These are phyloP conservation scores for Arrhopalites spinosus DNA, from an alignment of 2,888 invertebrate genomes.

Conservation along the genomic window DNA sequence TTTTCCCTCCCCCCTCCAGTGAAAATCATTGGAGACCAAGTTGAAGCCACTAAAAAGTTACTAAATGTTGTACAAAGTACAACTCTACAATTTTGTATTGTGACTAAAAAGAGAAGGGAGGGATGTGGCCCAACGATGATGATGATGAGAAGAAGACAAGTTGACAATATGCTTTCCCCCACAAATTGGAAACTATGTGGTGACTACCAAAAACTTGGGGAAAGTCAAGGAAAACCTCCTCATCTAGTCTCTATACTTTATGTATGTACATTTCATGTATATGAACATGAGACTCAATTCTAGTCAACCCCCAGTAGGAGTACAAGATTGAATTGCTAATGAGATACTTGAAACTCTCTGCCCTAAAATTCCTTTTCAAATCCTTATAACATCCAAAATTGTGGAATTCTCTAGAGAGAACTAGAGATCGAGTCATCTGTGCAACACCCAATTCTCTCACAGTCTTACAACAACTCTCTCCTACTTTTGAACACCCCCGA, in stretches of 20 bases:
- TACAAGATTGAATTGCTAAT: slow-evolving; percentile 36
- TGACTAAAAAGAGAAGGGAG: too few relatives aligned
- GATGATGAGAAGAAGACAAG: background rate
- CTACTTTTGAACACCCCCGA: background rate
- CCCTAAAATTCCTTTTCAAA: background rate
- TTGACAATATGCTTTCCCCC: slow-evolving; percentile 13
- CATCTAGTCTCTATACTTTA: too few relatives aligned
- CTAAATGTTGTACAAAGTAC: background rate
- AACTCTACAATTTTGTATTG: background rate
- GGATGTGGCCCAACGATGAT: too few relatives aligned
- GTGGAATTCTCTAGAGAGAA: background rate
- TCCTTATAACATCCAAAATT: background rate
- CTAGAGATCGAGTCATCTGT: slow-evolving; percentile 11
- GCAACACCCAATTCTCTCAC: slow-evolving; percentile 18
- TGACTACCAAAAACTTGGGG: slow-evolving; percentile 14
- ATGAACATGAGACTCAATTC: slow-evolving; percentile 9
- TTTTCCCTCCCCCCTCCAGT: background rate
- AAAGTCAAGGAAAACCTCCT: background rate
- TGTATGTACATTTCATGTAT: background rate
- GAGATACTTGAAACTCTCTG: slow-evolving; percentile 28
- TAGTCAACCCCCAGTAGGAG: slow-evolving; percentile 20
- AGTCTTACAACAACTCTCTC: background rate
- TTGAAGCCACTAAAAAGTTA: background rate
- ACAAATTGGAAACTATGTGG: slow-evolving; percentile 22
- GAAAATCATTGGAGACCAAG: background rate